A percentile compares a stretch with the other conserved stretches of the same genome.
phyloP scores from a whole-genome alignment of 2,113 vertebrate species.

The Panurus biarmicus region DNA sequence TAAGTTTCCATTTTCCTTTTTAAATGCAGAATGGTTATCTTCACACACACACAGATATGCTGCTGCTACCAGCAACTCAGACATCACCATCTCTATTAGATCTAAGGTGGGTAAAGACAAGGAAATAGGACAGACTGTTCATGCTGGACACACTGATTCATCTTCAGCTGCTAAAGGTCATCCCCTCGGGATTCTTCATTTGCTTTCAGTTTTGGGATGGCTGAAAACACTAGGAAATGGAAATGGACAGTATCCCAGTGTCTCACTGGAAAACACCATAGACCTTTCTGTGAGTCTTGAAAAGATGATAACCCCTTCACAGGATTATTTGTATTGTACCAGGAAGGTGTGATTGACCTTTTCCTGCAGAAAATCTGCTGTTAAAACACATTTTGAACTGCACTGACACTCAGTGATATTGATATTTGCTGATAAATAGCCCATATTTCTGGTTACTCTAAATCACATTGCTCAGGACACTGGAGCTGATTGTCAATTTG shows the following conservation, averaged over 20 bases:
- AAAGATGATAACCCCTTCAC: not conserved
- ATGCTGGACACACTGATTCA: not conserved
- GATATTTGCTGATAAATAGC: not conserved
- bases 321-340: not conserved
- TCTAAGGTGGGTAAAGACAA: not conserved
- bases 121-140: not conserved
- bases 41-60: not conserved
- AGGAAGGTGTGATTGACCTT: not conserved
- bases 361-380: not conserved
- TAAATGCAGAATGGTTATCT: not conserved
- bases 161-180: not conserved
- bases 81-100: not conserved
- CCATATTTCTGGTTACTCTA: not conserved
- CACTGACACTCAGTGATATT: not conserved
- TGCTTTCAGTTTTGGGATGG: not conserved
- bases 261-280: fast-evolving
- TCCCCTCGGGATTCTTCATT: not conserved
- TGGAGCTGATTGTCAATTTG: not conserved
- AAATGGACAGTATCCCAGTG: fast-evolving
- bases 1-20: not conserved
- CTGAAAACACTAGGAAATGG: not conserved
- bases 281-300: not conserved
- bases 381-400: not conserved
- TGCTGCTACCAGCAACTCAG: not conserved
- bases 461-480: not conserved